phyloP scores from a whole-genome alignment of 2,113 vertebrate species.

The Lonchura striata region DNA sequence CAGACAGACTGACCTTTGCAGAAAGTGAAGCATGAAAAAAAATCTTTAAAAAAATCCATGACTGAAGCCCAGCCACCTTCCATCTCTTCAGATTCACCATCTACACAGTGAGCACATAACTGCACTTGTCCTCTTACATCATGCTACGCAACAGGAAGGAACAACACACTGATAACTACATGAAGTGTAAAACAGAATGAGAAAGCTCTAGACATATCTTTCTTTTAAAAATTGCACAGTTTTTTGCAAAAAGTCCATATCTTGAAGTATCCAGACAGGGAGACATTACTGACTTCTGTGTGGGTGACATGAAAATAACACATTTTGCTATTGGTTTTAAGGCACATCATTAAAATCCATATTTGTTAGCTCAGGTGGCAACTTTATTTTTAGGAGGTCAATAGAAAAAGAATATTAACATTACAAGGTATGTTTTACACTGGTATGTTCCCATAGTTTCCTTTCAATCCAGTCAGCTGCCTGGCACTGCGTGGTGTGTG shows the following conservation, averaged over 20 bases:
- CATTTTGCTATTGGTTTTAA: neutral
- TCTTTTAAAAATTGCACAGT: neutral
- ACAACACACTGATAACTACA: neutral
- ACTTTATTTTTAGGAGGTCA: neutral
- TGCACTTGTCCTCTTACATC: neutral
- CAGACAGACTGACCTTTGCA: neutral
- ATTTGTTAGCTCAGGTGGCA: neutral
- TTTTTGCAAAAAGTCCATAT: neutral
- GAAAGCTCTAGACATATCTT: neutral
- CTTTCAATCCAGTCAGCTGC: neutral
- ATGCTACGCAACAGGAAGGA: neutral
- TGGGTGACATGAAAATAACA: neutral
- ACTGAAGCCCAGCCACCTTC: neutral
- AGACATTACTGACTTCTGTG: neutral
- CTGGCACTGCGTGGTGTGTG: neutral
- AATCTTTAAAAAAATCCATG: neutral
- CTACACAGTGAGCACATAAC: neutral
- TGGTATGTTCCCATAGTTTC: neutral
- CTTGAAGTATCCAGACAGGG: neutral
- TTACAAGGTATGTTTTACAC: neutral
- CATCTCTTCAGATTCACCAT: neutral
- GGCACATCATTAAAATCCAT: neutral
- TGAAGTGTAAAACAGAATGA: slow-evolving; percentile 1
- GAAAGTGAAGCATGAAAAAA: neutral
- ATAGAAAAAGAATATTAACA: neutral